phyloP scores from a whole-genome alignment of 2,113 vertebrate species.

The Crypturellus undulatus region DNA sequence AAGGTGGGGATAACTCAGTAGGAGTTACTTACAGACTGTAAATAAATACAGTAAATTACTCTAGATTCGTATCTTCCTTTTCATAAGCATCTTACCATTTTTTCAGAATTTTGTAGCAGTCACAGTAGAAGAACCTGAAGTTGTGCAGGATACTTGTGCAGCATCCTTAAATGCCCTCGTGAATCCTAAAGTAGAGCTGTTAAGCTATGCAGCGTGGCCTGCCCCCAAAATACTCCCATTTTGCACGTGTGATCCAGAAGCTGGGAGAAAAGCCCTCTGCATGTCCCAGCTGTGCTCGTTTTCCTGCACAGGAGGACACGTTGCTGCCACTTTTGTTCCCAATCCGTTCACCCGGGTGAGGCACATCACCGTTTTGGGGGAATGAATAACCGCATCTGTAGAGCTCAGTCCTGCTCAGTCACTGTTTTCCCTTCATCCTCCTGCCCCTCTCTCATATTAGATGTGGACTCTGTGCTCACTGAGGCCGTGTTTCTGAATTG shows the following conservation, averaged over 20 bases:
- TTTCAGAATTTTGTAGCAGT: background rate
- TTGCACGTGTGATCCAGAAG: background rate
- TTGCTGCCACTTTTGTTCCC: background rate
- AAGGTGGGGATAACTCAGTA: background rate
- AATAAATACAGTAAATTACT: background rate
- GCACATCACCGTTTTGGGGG: background rate
- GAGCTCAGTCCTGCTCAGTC: background rate
- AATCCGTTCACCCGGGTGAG: background rate
- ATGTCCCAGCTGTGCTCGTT: background rate
- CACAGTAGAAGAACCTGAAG: background rate
- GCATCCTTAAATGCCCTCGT: background rate
- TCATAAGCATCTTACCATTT: background rate
- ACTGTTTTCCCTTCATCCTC: too few relatives aligned
- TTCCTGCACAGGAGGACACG: background rate
- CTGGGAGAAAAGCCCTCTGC: background rate
- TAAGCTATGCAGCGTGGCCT: background rate
- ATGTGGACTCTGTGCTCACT: too few relatives aligned
- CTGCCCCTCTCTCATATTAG: too few relatives aligned
- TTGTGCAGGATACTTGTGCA: background rate
- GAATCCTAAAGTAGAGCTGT: background rate
- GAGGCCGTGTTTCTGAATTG: too few relatives aligned
- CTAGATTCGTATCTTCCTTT: background rate
- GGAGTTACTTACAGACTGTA: conserved; percentile 3
- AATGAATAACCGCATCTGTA: background rate
- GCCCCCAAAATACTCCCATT: background rate